Conservation (phyloP, 2,113 vertebrate genomes). For the Pollimyrus isidori region DNA sequence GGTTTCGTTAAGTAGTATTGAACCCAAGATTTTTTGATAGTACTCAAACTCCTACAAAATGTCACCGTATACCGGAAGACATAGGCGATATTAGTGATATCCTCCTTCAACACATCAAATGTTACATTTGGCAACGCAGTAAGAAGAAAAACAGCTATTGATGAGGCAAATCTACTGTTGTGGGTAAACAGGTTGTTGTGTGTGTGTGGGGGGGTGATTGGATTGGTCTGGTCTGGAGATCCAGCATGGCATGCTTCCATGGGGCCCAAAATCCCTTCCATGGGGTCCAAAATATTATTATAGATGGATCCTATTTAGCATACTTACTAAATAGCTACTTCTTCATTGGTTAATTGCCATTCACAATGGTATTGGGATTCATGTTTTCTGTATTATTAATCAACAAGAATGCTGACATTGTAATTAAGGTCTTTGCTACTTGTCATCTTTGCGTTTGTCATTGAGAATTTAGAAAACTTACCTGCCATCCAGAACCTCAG, state of each 20-base stretch:
- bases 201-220: neutral
- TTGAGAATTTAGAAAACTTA: neutral
- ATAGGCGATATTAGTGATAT: neutral
- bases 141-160: neutral
- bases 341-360: neutral
- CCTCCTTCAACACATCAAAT: neutral
- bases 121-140: neutral
- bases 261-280: neutral
- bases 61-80: no score
- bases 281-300: neutral
- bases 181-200: neutral
- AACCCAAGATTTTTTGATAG: no score
- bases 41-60: no score
- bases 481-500: neutral
- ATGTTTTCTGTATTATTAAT: neutral
- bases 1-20: no score
- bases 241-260: neutral
- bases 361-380: neutral
- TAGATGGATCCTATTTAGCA: neutral
- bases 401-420: neutral
- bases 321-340: neutral
- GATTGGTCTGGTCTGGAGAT: neutral
- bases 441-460: neutral
- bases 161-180: neutral
- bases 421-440: neutral